Conservation (phyloP, 2,113 vertebrate species). For the Acanthisitta chloris region DNA sequence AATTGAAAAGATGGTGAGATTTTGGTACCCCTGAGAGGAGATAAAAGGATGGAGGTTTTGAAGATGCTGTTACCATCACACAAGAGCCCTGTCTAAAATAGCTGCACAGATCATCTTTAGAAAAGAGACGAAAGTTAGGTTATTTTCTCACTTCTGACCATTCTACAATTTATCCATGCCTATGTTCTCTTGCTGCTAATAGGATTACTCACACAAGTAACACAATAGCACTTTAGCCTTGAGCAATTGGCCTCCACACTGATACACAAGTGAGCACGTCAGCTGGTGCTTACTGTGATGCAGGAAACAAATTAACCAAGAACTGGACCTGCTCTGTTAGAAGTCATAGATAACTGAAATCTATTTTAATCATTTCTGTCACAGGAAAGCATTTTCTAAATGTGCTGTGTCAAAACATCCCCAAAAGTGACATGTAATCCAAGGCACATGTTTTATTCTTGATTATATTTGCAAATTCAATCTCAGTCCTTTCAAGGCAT, state of each 20-base stretch:
- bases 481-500: slow-evolving; percentile 5
- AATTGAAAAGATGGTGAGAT: neutral
- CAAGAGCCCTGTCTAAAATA: neutral
- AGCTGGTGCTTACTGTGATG: neutral
- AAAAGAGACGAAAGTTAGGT: neutral
- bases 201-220: slow-evolving; percentile 18
- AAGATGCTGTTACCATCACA: neutral
- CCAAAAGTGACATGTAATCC: slow-evolving; percentile 17
- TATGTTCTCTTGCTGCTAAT: neutral
- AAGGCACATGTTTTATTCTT: slow-evolving; percentile 9
- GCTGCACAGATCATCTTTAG: neutral
- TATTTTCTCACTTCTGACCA: neutral
- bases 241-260: neutral
- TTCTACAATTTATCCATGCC: neutral
- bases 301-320: neutral
- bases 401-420: slow-evolving; percentile 29
- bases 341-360: neutral
- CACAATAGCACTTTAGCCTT: slow-evolving; percentile 5
- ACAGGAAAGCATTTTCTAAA: slow-evolving; percentile 21
- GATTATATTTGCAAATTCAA: slow-evolving; percentile 47
- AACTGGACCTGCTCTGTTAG: neutral
- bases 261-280: neutral
- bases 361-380: slow-evolving; percentile 31
- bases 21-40: neutral
- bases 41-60: neutral